Base-by-base conservation (phyloP, 2,888 invertebrate genomes). In the Sericinus montela region DNA sequence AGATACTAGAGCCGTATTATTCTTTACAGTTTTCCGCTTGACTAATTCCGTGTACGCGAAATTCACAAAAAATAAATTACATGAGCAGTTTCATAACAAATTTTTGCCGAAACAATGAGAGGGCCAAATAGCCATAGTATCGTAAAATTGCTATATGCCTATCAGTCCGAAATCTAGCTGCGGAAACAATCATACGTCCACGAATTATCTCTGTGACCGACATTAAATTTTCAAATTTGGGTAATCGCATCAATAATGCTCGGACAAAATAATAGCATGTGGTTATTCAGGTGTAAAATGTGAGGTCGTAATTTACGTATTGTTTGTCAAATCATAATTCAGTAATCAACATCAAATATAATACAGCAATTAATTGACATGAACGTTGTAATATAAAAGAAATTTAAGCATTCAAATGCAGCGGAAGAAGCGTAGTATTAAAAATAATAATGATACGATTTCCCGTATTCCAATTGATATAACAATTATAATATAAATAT, bases 141-240 rank as follows among this genome's bases (percentile, higher is more conserved):
- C 57, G 19, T 19, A 19, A 19, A 19, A 5, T 19, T 19, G 60
- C 59, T 63, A 64, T 60, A 63, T 63, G 66, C 61, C 60, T 68
- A 74, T 72, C 69, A 62, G 60, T 50, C 54, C 58, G 60, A 59
- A 70, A 75, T 73, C 69, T 64, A 66, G 61, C 58, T 63, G 60
- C 67, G 74, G 71, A 74, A 72, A 75, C 69, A 72, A 79, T 77
- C 69, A 69, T 36, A 62, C 62, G 66, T 55, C 62, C 65, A 57
- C 67, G 70, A 77, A 76, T 80, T 75, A 80, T 78, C 69, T 69
- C 65, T 58, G 54, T 65, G 63, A 66, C 65, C 63, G 64, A 70
- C 64, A 70, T 62, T 54, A 60, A 69, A 75, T 69, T 63, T 57
- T 63, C 62, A 65, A 66, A 67, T 62, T 45, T 63, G 62, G 69